Conservation (phyloP, 1,140 invertebrate genomes). For the Caenorhabditis latens region DNA sequence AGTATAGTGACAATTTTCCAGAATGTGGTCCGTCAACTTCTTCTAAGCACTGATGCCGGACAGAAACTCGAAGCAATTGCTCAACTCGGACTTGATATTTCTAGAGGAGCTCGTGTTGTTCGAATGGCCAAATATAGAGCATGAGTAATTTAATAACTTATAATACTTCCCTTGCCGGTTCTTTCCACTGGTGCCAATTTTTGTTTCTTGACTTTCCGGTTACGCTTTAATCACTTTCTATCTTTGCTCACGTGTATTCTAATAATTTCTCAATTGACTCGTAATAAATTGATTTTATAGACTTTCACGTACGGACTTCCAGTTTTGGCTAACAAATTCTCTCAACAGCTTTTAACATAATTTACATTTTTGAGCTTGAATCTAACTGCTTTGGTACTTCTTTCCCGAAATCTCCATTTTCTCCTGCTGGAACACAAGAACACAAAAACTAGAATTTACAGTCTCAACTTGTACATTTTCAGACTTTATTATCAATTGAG, state of each 20-base stretch:
- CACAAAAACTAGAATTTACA: too few relatives aligned
- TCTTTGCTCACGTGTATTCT: background rate
- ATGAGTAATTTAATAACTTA: background rate
- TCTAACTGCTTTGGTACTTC: too few relatives aligned
- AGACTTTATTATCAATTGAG: background rate
- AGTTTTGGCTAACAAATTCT: too few relatives aligned
- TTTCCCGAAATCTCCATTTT: too few relatives aligned
- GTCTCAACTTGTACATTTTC: background rate
- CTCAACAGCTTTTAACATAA: too few relatives aligned
- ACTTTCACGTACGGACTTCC: too few relatives aligned
- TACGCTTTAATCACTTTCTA: constrained; percentile 32
- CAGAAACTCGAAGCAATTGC: constrained; percentile 29
- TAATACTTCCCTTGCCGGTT: background rate
- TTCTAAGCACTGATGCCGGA: constrained; percentile 15
- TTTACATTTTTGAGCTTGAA: background rate
- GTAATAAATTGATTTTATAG: background rate
- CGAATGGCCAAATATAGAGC: constrained; percentile 50
- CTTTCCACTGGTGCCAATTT: constrained; percentile 35
- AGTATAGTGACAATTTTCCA: background rate
- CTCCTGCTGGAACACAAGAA: too few relatives aligned
- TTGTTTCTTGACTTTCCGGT: constrained; percentile 32
- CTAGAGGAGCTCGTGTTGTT: constrained; percentile 42
- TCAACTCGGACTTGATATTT: constrained; percentile 51
- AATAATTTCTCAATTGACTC: background rate
- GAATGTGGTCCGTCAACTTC: constrained; percentile 45